Base-by-base conservation (phyloP, 2,797 vertebrate genomes). In the Australoheros facetus region DNA sequence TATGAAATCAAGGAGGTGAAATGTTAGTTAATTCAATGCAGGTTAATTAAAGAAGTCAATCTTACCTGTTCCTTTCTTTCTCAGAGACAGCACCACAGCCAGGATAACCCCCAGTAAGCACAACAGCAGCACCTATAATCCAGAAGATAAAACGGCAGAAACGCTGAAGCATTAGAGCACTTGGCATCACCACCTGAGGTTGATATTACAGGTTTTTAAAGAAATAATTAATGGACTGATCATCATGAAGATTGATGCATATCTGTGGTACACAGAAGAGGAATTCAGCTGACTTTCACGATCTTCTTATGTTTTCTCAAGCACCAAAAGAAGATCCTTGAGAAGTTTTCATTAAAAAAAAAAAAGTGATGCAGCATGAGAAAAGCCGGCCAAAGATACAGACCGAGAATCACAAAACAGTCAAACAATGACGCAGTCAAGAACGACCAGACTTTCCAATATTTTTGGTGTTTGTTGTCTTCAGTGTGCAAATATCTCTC, bases 101-200 rank as follows among this genome's bases (percentile, higher is more conserved):
- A 99, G 89, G 86, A 99, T 95, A 76, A 91, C 10, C 72, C 94
- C 95, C 93, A 99, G 91, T 53, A 98, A 75, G 74, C 94, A 96
- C 76, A 98, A 94, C 82, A 97, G 95, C 77, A 98, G 91, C 32
- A 97, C 94, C 98, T 99, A 10, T 9, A 89, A 81, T 1, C n/a
- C 54, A 84, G 53, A 82, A 2, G 71, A 54, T n/a, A 87, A 48
- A 74, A 69, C 13, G 17, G 77, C 45, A 48, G 53, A 19, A 55
- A 34, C 32, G 58, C 10, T 34, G 12, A 79, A 70, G 10, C 74
- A n/a, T 23, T 19, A 16, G 19, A 30, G 7, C 70, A 28, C 55
- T 73, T 45, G 17, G 55, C 1, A 57, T 19, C 37, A 39, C 32
- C 28, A 48, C 5, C 17, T 1, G 3, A 73, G 19, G 17, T 13